phyloP scores from a whole-genome alignment of 2,113 vertebrate species.

The Megaceryle maxima region DNA sequence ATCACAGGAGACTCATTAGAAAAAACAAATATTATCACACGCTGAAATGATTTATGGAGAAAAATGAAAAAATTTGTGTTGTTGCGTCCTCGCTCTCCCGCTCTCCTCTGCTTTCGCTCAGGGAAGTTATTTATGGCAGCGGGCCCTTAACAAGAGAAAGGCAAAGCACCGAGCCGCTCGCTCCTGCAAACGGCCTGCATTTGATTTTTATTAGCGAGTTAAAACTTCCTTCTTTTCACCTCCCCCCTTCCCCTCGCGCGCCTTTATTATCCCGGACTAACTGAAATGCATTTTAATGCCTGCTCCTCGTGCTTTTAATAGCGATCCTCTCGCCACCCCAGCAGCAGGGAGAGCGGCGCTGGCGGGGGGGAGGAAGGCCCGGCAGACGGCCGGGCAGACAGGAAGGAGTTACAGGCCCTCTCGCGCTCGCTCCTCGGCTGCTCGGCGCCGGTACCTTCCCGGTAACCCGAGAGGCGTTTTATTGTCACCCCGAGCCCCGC shows the following conservation, averaged over 20 bases:
- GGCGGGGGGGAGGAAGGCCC: conserved; percentile 21
- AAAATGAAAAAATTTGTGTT: conserved; percentile 89
- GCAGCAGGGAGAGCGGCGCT: conserved; percentile 51
- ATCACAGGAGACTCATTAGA: conserved; percentile 90
- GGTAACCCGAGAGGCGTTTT: conserved; percentile 42
- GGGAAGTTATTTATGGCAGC: conserved; percentile 85
- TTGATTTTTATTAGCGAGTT: conserved; percentile 87
- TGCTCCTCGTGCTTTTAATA: conserved; percentile 72
- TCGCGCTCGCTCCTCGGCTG: conserved; percentile 13
- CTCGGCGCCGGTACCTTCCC: conserved; percentile 47
- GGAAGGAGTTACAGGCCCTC: conserved; percentile 48
- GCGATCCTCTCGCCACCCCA: conserved; percentile 46
- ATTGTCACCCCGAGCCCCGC: not conserved
- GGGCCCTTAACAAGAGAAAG: conserved; percentile 83
- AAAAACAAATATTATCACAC: conserved; percentile 94
- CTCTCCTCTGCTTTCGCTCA: conserved; percentile 75
- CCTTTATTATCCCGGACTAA: conserved; percentile 79
- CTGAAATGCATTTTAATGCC: conserved; percentile 79
- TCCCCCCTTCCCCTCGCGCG: conserved; percentile 49
- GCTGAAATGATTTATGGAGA: conserved; percentile 90
- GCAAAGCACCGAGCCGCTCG: conserved; percentile 75
- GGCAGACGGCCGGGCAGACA: conserved; percentile 59
- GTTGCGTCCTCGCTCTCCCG: conserved; percentile 76
- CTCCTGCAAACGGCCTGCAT: conserved; percentile 85
- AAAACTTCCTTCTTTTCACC: conserved; percentile 82